Evolutionary conservation across 2,797 vertebrate species (phyloP).

Genomic region (Halcyon badia): DNA sequence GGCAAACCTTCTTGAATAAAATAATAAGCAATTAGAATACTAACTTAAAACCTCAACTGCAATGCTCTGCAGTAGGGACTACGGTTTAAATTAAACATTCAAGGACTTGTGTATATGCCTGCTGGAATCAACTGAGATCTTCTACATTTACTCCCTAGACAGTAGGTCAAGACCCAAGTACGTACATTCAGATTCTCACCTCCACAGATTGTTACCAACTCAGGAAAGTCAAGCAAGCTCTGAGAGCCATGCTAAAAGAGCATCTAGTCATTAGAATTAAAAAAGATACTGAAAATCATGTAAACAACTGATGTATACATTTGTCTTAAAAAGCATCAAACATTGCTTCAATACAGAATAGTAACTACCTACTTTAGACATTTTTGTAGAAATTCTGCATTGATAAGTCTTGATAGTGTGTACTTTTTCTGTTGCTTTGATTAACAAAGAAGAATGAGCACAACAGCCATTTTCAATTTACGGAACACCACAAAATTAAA

Average conservation of each 20-base stretch:
- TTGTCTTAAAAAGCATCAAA: not conserved
- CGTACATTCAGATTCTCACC: not conserved
- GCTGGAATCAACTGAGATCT: not conserved
- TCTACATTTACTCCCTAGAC: not conserved
- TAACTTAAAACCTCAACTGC: not conserved
- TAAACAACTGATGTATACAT: not conserved
- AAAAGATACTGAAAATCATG: not conserved
- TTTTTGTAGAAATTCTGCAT: not conserved
- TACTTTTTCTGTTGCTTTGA: not conserved
- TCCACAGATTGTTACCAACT: not conserved
- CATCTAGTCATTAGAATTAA: not conserved
- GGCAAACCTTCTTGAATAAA: not conserved
- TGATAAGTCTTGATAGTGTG: not conserved
- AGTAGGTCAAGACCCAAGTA: not conserved
- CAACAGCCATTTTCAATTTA: not conserved
- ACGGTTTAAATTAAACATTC: not conserved
- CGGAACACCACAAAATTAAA: not conserved
- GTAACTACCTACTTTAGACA: not conserved
- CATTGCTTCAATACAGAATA: not conserved
- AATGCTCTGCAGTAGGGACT: not conserved
- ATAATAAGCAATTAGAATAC: not conserved
- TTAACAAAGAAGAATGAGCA: not conserved
- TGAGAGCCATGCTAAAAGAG: not conserved
- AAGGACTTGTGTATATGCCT: not conserved
- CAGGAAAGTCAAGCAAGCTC: not conserved